Percentiles rank a stretch among this genome's conserved stretches.
These are phyloP conservation scores for Cyanoderma ruficeps DNA, from an alignment of 2,113 vertebrate species.

Conservation along the genomic window DNA sequence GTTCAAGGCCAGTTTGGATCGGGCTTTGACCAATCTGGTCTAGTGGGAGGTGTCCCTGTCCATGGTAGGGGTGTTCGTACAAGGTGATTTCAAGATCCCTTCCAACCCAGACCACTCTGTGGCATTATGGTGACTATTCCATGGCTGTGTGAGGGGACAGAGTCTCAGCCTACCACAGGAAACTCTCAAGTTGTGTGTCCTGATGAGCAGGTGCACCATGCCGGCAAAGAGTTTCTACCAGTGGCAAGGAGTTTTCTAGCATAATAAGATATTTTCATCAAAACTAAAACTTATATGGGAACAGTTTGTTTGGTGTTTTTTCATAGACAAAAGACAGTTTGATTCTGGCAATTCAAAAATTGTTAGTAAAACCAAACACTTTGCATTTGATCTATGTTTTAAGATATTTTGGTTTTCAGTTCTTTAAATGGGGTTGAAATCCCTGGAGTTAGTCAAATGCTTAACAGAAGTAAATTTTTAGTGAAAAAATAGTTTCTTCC, in stretches of 20 bases:
- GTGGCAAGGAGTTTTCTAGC: background rate
- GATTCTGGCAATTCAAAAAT: background rate
- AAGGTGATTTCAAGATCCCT: background rate
- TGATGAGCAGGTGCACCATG: background rate
- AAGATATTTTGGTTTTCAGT: background rate
- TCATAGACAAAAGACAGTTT: background rate
- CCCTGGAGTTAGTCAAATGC: background rate
- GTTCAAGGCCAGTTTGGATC: background rate
- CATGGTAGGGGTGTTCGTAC: background rate
- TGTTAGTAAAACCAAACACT: background rate
- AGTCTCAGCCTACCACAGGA: background rate
- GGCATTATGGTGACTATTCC: background rate
- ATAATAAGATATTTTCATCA: background rate
- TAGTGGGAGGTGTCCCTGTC: background rate
- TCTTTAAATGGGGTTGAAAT: background rate
- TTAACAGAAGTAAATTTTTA: background rate
- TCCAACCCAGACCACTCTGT: background rate
- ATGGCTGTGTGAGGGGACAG: background rate
- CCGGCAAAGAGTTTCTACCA: background rate
- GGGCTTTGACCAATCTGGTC: background rate
- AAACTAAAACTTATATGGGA: background rate
- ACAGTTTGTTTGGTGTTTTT: background rate
- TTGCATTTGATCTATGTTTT: background rate
- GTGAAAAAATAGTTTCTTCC: background rate
- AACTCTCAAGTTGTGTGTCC: background rate